These are phyloP conservation scores for Eulithis testata DNA, from an alignment of 2,888 invertebrate species.

Conservation along the genomic window DNA sequence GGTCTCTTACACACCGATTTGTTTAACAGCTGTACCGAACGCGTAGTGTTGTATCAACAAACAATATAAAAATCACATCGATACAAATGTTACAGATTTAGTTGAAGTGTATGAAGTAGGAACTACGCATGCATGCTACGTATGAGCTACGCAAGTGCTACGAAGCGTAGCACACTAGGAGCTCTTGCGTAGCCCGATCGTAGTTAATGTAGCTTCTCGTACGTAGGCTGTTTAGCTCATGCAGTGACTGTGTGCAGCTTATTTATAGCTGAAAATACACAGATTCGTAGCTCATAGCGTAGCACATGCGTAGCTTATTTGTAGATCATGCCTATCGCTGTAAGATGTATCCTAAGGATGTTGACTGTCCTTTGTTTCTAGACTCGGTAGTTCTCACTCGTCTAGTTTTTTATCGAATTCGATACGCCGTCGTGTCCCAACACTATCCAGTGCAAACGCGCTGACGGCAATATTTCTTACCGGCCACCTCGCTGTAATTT, in stretches of 20 bases:
- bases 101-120: too few species aligned
- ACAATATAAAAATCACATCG: constrained; percentile 15
- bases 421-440: constrained; percentile 30
- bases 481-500: constrained; percentile 63
- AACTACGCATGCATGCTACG: too few species aligned
- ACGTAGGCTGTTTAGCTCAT: too few species aligned
- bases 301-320: not conserved
- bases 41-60: constrained; percentile 6
- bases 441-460: constrained; percentile 58
- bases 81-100: constrained; percentile 3
- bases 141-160: constrained; percentile 1
- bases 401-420: not conserved
- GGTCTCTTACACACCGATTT: constrained; percentile 79
- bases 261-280: too few species aligned
- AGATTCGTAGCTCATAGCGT: too few species aligned
- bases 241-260: too few species aligned
- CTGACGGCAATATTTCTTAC: constrained; percentile 78
- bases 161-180: not conserved
- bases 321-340: not conserved
- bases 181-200: too few species aligned
- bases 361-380: not conserved
- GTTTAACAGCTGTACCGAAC: constrained; percentile 68
- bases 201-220: too few species aligned
- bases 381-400: not conserved
- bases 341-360: not conserved